phyloP scores from a whole-genome alignment of 35 echinoderm and acorn worm species.

The Eucidaris tribuloides region DNA sequence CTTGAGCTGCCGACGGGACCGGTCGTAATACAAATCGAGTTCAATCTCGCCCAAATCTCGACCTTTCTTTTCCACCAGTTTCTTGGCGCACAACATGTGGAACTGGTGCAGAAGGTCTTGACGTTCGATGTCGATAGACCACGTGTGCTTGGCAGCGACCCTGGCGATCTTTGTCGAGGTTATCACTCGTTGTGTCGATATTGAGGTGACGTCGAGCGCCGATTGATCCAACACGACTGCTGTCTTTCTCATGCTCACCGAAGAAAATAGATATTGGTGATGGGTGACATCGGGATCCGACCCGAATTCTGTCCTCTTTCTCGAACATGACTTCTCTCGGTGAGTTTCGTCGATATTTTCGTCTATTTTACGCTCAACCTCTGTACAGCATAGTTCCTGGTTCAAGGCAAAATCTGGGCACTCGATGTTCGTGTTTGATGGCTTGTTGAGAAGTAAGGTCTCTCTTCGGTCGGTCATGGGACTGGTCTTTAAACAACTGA shows the following conservation, averaged over 20 bases:
- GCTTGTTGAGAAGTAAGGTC: not conserved
- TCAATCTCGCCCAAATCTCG: constrained; percentile 53
- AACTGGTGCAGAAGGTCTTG: constrained; percentile 12
- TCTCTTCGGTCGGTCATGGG: constrained; percentile 32
- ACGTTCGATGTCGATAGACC: not conserved
- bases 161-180: too few species aligned
- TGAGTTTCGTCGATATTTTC: not conserved
- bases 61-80: not conserved
- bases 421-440: not conserved
- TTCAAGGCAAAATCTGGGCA: not conserved
- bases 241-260: not conserved
- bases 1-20: not conserved
- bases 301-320: not conserved
- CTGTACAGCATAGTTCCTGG: not conserved
- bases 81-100: constrained; percentile 39
- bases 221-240: not conserved
- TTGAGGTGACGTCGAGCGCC: not conserved
- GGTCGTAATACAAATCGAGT: constrained; percentile 22
- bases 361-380: not conserved
- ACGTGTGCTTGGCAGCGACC: too few species aligned
- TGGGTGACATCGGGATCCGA: not conserved
- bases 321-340: too few species aligned
- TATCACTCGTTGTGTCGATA: not conserved
- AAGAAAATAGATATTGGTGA: not conserved
- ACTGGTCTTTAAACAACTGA: constrained; percentile 4